Conservation (phyloP, 2,888 invertebrate species). For the Urechis unicinctus region DNA sequence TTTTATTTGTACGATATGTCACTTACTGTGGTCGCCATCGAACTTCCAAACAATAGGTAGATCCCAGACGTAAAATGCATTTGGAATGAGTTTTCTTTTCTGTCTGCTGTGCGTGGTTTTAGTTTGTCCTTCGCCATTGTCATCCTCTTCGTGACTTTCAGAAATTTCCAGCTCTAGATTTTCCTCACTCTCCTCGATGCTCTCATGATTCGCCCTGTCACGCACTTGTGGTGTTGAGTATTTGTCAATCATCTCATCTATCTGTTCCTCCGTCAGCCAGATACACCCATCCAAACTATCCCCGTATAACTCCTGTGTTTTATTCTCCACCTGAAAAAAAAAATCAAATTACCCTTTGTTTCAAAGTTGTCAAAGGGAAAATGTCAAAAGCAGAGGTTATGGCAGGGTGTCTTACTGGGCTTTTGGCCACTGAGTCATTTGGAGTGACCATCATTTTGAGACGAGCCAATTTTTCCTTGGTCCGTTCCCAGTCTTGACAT, state of each 20-base stretch:
- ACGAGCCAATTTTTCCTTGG: background rate
- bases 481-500: background rate
- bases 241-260: background rate
- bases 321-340: no score
- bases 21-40: conserved; percentile 4
- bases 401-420: background rate
- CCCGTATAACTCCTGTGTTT: no score
- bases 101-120: background rate
- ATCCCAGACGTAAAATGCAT: no score
- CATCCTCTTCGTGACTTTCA: background rate
- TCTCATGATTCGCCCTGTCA: no score
- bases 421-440: background rate
- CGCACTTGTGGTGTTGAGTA: no score
- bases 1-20: background rate
- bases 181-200: no score
- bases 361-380: no score
- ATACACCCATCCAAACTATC: conserved; percentile 1
- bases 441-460: background rate
- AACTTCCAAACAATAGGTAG: conserved; percentile 3
- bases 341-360: no score
- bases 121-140: background rate
- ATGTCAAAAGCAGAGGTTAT: background rate
- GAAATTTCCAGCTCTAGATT: no score
- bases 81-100: background rate
- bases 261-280: conserved; percentile 2